Conservation (phyloP, 2,113 vertebrate species). For the Alethe castanea region DNA sequence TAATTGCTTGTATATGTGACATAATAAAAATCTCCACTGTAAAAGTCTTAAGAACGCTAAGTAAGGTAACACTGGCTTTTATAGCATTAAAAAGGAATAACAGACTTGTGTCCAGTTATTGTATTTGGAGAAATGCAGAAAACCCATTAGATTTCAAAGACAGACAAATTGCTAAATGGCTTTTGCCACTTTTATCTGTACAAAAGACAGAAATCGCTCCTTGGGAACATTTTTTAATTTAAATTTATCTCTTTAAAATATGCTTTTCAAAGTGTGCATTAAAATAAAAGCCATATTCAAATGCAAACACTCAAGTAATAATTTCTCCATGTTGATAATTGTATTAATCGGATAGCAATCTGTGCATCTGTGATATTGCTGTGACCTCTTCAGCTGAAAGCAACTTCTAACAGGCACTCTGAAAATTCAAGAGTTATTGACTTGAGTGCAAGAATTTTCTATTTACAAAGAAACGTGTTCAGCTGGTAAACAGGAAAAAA, state of each 20-base stretch:
- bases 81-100: conserved; percentile 69
- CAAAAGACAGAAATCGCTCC: conserved; percentile 56
- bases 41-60: conserved; percentile 57
- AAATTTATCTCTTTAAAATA: conserved; percentile 53
- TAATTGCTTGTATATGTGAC: conserved; percentile 60
- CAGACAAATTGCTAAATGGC: conserved; percentile 60
- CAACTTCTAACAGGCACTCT: conserved; percentile 38
- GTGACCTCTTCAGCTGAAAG: conserved; percentile 53
- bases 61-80: conserved; percentile 37
- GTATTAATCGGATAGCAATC: conserved; percentile 53
- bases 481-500: conserved; percentile 16
- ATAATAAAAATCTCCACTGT: conserved; percentile 50
- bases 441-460: conserved; percentile 26
- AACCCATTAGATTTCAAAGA: conserved; percentile 65
- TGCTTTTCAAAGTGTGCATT: conserved; percentile 47
- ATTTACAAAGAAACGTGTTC: conserved; percentile 30
- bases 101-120: conserved; percentile 42
- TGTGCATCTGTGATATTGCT: conserved; percentile 30
- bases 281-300: conserved; percentile 59
- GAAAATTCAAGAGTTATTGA: conserved; percentile 47
- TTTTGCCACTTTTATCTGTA: conserved; percentile 53
- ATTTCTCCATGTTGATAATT: conserved; percentile 56
- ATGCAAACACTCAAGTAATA: conserved; percentile 44
- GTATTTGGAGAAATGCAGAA: conserved; percentile 50
- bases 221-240: conserved; percentile 44